Evolutionary conservation across 2,797 vertebrate species (phyloP).

Genomic region (Falco peregrinus): DNA sequence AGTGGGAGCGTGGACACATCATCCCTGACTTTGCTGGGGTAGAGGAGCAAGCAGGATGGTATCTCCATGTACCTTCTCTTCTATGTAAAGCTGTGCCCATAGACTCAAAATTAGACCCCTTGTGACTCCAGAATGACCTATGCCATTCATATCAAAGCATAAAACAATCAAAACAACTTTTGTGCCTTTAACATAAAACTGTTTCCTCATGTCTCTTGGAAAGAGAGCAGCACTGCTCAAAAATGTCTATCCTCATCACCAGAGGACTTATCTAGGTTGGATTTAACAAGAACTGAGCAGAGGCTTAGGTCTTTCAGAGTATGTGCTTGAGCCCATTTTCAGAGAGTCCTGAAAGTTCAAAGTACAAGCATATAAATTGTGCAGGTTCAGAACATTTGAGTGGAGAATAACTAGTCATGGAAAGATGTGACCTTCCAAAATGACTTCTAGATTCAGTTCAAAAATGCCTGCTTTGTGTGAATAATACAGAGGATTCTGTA

Average conservation of each 20-base stretch:
- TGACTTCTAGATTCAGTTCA: background rate
- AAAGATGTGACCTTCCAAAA: slow-evolving; percentile 42
- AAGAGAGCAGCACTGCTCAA: background rate
- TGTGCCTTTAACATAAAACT: background rate
- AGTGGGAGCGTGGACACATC: background rate
- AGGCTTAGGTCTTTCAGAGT: background rate
- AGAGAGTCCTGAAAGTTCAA: background rate
- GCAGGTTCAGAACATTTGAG: background rate
- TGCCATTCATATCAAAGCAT: background rate
- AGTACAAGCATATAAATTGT: background rate
- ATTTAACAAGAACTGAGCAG: background rate
- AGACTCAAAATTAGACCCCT: background rate
- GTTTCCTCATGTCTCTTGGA: background rate
- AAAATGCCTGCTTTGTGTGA: slow-evolving; percentile 21
- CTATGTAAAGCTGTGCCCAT: background rate
- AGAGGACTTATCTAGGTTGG: background rate
- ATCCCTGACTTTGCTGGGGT: background rate
- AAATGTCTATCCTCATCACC: background rate
- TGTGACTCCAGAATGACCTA: background rate
- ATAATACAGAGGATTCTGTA: slow-evolving; percentile 10
- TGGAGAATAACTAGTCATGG: background rate
- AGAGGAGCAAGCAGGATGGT: background rate
- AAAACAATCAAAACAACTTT: background rate
- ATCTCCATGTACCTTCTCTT: background rate
- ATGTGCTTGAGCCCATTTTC: background rate